Evolutionary conservation across 2,113 vertebrate genomes (phyloP).

Genomic region (Odocoileus virginianus): DNA sequence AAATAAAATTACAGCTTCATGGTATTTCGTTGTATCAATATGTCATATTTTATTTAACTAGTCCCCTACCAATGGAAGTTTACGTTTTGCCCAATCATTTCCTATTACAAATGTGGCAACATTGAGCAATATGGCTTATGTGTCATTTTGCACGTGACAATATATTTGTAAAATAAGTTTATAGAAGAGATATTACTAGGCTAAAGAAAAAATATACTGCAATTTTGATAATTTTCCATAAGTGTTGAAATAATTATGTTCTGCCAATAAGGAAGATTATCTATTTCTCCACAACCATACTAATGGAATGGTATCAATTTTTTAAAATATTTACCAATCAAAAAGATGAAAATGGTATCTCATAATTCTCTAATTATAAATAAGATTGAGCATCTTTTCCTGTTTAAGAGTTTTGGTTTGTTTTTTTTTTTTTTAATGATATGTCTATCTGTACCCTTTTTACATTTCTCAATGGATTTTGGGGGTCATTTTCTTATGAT

Average conservation of each 20-base stretch:
- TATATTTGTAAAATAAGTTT: not conserved
- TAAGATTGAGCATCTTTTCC: not conserved
- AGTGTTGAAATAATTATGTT: not conserved
- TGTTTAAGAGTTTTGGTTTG: not conserved
- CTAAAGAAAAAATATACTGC: not conserved
- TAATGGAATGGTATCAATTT: not conserved
- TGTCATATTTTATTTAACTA: not conserved
- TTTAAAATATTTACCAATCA: not conserved
- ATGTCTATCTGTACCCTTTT: not conserved
- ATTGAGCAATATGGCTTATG: not conserved
- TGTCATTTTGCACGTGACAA: not conserved
- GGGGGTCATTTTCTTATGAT: not conserved
- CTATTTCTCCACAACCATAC: not conserved
- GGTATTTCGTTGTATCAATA: not conserved
- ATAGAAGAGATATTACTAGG: not conserved
- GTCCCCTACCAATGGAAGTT: not conserved
- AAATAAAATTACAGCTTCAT: not conserved
- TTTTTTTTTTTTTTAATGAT: not conserved
- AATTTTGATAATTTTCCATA: not conserved
- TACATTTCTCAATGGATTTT: not conserved
- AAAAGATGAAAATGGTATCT: not conserved
- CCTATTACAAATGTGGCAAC: not conserved
- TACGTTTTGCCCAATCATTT: not conserved
- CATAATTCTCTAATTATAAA: not conserved
- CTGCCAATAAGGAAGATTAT: not conserved